These are phyloP conservation scores for Tychaedon coryphoeus DNA, from an alignment of 2,113 vertebrate species.

Conservation along the genomic window DNA sequence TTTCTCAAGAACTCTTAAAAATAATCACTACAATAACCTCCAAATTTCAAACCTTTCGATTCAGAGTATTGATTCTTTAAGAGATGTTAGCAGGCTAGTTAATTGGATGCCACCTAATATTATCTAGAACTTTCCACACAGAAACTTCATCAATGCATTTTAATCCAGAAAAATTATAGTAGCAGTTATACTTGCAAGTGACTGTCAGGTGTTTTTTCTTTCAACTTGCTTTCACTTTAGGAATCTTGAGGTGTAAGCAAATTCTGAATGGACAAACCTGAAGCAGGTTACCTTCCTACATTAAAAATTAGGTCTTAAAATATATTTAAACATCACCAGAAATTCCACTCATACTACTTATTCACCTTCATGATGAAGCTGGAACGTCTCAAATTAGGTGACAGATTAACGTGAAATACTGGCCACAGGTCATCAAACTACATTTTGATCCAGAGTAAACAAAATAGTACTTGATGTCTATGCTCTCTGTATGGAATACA, in stretches of 20 bases:
- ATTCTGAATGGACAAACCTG: neutral
- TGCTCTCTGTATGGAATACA: accelerated
- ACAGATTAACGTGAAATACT: neutral
- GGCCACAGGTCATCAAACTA: neutral
- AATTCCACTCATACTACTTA: neutral
- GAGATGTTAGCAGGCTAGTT: neutral
- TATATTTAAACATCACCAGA: neutral
- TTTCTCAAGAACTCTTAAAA: neutral
- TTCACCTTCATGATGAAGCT: neutral
- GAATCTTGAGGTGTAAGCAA: neutral
- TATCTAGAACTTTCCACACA: neutral
- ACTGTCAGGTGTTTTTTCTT: neutral
- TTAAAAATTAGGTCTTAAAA: neutral
- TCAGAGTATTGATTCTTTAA: neutral
- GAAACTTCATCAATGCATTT: neutral
- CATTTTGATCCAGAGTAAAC: neutral
- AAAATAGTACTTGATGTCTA: neutral
- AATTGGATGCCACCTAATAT: neutral
- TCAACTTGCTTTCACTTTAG: neutral
- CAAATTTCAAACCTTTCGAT: neutral
- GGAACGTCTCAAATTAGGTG: neutral
- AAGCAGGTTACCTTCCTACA: neutral
- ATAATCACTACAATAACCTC: neutral
- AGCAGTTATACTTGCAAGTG: neutral
- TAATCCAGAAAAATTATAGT: neutral